Evolutionary conservation across 2,797 vertebrate genomes (phyloP), one percentile per base, ranked within the genome.

Genomic region (Phoxinus dragarum): DNA sequence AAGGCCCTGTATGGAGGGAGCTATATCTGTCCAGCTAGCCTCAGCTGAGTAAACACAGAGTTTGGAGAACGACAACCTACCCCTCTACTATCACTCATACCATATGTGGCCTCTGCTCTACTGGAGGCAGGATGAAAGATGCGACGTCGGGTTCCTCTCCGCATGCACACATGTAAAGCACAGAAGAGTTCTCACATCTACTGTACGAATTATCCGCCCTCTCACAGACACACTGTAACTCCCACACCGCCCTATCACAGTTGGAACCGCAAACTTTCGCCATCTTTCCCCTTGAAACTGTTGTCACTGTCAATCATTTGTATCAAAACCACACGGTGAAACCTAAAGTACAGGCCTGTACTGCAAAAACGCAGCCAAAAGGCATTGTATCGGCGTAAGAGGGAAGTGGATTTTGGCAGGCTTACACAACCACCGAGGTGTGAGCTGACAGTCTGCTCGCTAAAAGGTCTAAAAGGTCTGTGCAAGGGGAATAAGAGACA

Each of bases 391-490:
- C 49, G 31, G 78, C 81, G 6, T 88, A 91, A 92, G 90, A 92
- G 88, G 90, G 92, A 95, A 94, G 93, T 90, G 86, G 84, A 93
- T 90, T 90, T 90, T 75, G 86, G 88, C 77, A 74, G 52, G 88
- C 93, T 94, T 94, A 93, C 91, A 91, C 93, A 95, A 94, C 72
- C 90, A 89, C 90, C 84, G 36, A 64, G 69, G 44, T 85, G 90
- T 90, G 89, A 89, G 91, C 84, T 80, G 36, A 47, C 85, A 86
- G 44, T 64, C 61, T 61, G 23, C 71, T 59, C 23, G 7, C 68
- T 40, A 38, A 72, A 67, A 86, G 23, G 40, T 56, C 76, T 74
- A 64, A 83, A 47, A 36, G 17, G 54, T 71, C 27, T n/a, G 31
- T 31, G 16, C 59, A 23, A 54, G 34, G 0, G 5, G 44, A 66